A percentile compares a stretch with the other conserved stretches of the same genome.
Evolutionary conservation across 2,113 vertebrate genomes (phyloP).

Genomic region (Podocnemis expansa): DNA sequence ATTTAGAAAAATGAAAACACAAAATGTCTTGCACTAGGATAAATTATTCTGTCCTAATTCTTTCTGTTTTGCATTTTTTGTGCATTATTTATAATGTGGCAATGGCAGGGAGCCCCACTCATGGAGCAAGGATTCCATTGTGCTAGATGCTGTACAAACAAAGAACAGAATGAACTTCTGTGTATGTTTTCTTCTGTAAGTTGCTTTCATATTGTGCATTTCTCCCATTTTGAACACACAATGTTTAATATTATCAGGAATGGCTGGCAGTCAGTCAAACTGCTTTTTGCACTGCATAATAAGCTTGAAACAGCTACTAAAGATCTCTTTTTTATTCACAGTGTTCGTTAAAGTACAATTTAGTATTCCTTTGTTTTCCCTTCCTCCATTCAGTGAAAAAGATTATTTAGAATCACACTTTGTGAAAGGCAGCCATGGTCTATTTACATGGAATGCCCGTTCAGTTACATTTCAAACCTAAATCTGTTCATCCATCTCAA

Average conservation of each 20-base stretch:
- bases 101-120: constrained; percentile 12
- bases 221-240: not conserved
- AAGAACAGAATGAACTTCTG: not conserved
- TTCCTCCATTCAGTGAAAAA: not conserved
- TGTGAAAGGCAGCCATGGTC: not conserved
- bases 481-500: not conserved
- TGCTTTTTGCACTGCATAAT: not conserved
- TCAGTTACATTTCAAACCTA: not conserved
- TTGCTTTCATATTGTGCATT: not conserved
- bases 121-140: not conserved
- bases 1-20: constrained; percentile 54
- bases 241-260: not conserved
- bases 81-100: constrained; percentile 9
- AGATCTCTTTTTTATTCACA: not conserved
- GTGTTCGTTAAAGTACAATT: not conserved
- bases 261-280: not conserved
- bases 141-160: not conserved
- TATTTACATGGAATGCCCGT: not conserved
- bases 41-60: constrained; percentile 17
- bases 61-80: constrained; percentile 31
- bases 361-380: not conserved
- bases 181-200: not conserved
- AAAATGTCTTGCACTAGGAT: constrained; percentile 20
- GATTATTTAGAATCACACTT: not conserved
- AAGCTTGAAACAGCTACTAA: not conserved